Evolutionary conservation across 1,140 invertebrate genomes (phyloP).

Genomic region (Luehdorfia chinensis): DNA sequence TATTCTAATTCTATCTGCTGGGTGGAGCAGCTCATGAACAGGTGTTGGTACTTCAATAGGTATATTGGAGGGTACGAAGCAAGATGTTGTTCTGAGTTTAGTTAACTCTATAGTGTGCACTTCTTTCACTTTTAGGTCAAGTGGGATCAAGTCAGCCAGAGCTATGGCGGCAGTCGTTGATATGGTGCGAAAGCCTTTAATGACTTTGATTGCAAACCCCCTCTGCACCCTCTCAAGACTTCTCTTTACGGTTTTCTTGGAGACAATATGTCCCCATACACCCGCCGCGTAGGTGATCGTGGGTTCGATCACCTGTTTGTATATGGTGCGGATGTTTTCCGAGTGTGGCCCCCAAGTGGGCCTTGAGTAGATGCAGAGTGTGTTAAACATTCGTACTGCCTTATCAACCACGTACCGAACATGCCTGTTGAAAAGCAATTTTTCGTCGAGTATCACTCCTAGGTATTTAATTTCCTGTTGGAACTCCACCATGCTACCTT

Average conservation of each 20-base stretch:
- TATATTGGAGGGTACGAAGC: slow-evolving; percentile 5
- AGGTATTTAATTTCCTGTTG: no score
- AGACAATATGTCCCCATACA: slow-evolving; percentile 12
- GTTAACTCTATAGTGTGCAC: neutral
- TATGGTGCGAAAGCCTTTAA: slow-evolving; percentile 17
- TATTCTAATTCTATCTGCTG: neutral
- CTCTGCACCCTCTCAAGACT: neutral
- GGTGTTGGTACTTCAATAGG: slow-evolving; percentile 1
- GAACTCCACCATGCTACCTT: no score
- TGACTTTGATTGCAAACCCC: slow-evolving; percentile 13
- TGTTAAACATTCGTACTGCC: no score
- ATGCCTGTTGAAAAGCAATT: no score
- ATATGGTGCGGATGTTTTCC: no score
- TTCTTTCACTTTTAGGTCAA: slow-evolving; percentile 18
- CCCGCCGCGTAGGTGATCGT: no score
- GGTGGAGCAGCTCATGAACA: slow-evolving; percentile 8
- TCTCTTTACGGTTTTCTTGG: neutral
- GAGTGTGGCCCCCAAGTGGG: no score
- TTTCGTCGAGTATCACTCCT: no score
- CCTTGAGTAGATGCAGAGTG: no score
- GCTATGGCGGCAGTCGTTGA: slow-evolving; percentile 12
- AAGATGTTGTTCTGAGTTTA: neutral
- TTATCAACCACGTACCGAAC: no score
- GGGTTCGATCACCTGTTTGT: no score
- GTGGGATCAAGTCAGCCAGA: slow-evolving; percentile 9